Base-by-base conservation (phyloP, 2,113 vertebrate species). In the Hiodon tergisus region DNA sequence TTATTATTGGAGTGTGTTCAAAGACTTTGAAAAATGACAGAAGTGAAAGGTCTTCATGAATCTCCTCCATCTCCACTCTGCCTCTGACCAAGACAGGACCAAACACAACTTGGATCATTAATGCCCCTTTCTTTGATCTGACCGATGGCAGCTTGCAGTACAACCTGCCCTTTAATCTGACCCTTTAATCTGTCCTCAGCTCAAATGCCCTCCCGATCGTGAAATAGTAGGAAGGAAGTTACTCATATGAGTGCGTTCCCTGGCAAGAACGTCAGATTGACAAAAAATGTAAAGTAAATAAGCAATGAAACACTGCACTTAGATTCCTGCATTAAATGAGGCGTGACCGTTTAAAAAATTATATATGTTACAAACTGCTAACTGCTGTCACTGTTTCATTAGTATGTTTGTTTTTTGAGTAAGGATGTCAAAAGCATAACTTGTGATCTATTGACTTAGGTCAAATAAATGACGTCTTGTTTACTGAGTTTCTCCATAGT, bases 1-100 rank as follows among this genome's bases (percentile, higher is more conserved):
- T 74, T 66, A 65, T 57, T 74, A 8, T 14, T 57, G 17, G 51
- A 17, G 50, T 55, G 51, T 69, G 51, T 69, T 69, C 67, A 69
- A 69, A 69, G 67, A n/a, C 14, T 66, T 66, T 74, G 31, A 65
- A 67, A 46, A 46, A 14, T 67, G 31, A 74, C 62, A 54, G 62
- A 53, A 74, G 62, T 54, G 14, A 57, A 17, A 67, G 62, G 53
- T 55, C 62, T 57, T 4, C 16, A 50, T 14, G 31, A 74, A 46
- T 47, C 57, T 65, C 52, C 72, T 54, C 53, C 52, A 55, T n/a
- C 53, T 31, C 72, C 17, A 8, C 53, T 55, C 52, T 66, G 52
- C 31, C 31, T 48, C 63, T 66, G 61, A 63, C 16, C 48, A 66
- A 46, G 63, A 17, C 31, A 47, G 63, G 63, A 17, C 63, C 48